phyloP scores from a whole-genome alignment of 2,888 invertebrate genomes.

The Tipula unca region DNA sequence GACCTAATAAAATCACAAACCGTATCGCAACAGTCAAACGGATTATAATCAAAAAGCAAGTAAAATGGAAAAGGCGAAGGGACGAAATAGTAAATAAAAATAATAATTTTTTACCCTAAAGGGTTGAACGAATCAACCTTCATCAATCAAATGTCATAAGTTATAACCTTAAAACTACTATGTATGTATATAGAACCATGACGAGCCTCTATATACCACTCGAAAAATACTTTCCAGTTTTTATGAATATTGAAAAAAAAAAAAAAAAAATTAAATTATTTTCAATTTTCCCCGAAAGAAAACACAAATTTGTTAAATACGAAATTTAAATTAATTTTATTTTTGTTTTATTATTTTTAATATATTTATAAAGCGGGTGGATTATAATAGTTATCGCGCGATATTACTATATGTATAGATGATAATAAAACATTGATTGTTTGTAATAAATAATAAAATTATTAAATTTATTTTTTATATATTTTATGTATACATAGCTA shows the following conservation, averaged over 20 bases:
- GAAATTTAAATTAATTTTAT: background rate
- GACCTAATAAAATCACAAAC: background rate
- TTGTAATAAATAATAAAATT: background rate
- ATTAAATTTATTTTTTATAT: background rate
- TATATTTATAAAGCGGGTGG: background rate
- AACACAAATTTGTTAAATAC: background rate
- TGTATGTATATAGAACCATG: background rate
- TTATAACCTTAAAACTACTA: background rate
- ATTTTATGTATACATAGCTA: background rate
- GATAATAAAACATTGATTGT: conserved; percentile 8
- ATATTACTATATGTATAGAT: background rate
- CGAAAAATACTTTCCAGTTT: background rate
- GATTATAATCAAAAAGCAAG: background rate
- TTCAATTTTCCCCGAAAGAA: background rate
- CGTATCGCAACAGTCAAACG: background rate
- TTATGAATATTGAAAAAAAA: background rate
- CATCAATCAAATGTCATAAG: background rate
- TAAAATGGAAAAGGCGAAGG: no score
- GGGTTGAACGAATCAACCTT: background rate
- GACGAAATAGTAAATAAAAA: background rate
- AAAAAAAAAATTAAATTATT: background rate
- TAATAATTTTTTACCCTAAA: background rate
- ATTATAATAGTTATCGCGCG: conserved; percentile 1
- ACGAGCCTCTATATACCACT: background rate
- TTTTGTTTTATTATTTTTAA: background rate